Percentiles rank a stretch among this genome's conserved stretches.
Evolutionary conservation across 2,888 invertebrate species (phyloP).

Genomic region (Cacoxenus indagator): DNA sequence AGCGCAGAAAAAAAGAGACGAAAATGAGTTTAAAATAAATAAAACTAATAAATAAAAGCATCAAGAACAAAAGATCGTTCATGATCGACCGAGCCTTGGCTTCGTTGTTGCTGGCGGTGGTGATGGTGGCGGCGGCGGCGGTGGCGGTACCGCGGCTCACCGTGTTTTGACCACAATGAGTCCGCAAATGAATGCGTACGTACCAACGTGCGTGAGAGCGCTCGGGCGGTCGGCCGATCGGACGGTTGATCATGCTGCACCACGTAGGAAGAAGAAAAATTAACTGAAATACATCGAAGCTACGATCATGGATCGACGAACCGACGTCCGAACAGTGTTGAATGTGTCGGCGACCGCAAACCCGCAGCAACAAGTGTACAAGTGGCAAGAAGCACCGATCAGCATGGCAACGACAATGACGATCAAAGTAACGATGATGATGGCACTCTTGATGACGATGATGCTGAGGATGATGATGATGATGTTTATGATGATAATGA

Average conservation of each 20-base stretch:
- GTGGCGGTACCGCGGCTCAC: slow-evolving; percentile 20
- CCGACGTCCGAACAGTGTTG: background rate
- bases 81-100: slow-evolving; percentile 30
- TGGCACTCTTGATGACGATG: no score
- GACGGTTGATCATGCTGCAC: background rate
- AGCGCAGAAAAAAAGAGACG: slow-evolving; percentile 30
- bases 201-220: slow-evolving; percentile 24
- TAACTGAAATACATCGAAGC: slow-evolving; percentile 62
- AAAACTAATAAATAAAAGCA: slow-evolving; percentile 51
- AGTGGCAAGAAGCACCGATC: slow-evolving; percentile 48
- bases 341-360: slow-evolving; percentile 54
- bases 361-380: slow-evolving; percentile 69
- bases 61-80: slow-evolving; percentile 34
- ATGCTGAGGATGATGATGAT: background rate
- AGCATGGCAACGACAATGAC: background rate
- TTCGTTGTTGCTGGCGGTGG: no score
- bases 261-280: slow-evolving; percentile 36
- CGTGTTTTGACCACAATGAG: slow-evolving; percentile 58
- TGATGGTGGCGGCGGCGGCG: background rate
- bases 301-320: slow-evolving; percentile 30
- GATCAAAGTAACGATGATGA: background rate
- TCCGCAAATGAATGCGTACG: slow-evolving; percentile 64
- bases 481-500: background rate
- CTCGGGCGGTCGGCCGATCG: background rate
- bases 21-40: slow-evolving; percentile 61